Conservation (phyloP, 1,140 invertebrate genomes). For the Pseudoatta argentina region DNA sequence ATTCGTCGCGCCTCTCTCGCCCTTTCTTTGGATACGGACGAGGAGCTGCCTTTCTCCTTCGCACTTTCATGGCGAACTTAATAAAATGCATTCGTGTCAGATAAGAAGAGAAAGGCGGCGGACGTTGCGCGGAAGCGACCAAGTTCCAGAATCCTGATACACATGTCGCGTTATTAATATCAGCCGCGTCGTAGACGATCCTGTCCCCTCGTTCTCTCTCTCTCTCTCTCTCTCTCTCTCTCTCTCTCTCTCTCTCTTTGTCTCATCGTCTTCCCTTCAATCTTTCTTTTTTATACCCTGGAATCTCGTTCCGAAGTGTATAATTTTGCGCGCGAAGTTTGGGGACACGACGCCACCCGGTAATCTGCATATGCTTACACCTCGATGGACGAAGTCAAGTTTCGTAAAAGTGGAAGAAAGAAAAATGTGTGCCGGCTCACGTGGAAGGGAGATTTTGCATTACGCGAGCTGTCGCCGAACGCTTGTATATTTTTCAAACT, state of each 20-base stretch:
- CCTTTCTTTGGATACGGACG: not conserved
- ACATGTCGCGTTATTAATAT: conserved; percentile 81
- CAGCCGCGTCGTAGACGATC: conserved; percentile 55
- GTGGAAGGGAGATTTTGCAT: conserved; percentile 48
- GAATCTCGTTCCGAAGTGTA: conserved; percentile 78
- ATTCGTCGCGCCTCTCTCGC: conserved; percentile 54
- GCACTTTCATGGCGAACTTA: conserved; percentile 23
- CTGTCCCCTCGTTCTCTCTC: not conserved
- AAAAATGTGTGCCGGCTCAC: not conserved
- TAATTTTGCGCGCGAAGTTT: conserved; percentile 80
- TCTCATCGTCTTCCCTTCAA: not conserved
- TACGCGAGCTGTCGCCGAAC: conserved; percentile 66
- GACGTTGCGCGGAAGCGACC: conserved; percentile 67
- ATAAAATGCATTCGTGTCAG: conserved; percentile 65
- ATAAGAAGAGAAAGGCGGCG: conserved; percentile 57
- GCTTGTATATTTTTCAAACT: conserved; percentile 22
- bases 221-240: not conserved
- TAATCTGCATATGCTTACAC: conserved; percentile 80
- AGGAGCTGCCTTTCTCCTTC: conserved; percentile 40
- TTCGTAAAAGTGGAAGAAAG: conserved; percentile 44
- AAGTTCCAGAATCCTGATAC: conserved; percentile 70
- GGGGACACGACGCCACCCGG: conserved; percentile 77
- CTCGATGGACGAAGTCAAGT: conserved; percentile 52
- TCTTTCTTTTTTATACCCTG: conserved; percentile 64
- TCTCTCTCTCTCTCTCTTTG: not conserved